Conservation (phyloP, 2,888 invertebrate species). For the Melangyna quadrimaculata region DNA sequence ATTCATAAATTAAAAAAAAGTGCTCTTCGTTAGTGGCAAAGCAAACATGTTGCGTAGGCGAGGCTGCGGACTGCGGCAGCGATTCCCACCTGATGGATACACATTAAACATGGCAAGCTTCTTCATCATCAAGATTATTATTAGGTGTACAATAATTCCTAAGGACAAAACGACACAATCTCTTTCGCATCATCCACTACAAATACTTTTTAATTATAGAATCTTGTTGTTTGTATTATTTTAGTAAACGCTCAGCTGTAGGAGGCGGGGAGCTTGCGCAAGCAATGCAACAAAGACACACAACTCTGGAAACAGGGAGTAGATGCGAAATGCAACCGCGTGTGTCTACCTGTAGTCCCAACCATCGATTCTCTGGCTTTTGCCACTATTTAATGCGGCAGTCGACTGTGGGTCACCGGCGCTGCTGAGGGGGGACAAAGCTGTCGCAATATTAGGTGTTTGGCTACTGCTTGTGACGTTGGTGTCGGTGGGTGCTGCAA, state of each 20-base stretch:
- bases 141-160: conserved; percentile 69
- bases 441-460: conserved; percentile 29
- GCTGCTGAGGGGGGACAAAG: conserved; percentile 29
- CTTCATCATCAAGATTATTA: conserved; percentile 71
- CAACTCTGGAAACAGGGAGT: conserved; percentile 29
- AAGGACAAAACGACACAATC: conserved; percentile 64
- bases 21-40: conserved; percentile 54
- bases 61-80: conserved; percentile 19
- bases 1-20: conserved; percentile 14
- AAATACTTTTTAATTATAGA: conserved; percentile 56
- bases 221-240: conserved; percentile 57
- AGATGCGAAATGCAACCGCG: conserved; percentile 24
- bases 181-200: conserved; percentile 57
- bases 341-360: conserved; percentile 69
- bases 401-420: conserved; percentile 37
- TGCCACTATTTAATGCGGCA: conserved; percentile 36
- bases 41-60: conserved; percentile 58
- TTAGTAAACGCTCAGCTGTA: conserved; percentile 57
- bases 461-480: conserved; percentile 31
- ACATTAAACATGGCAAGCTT: conserved; percentile 59
- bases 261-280: conserved; percentile 34
- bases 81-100: conserved; percentile 67
- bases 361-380: conserved; percentile 38
- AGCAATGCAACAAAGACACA: conserved; percentile 54
- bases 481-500: conserved; percentile 58